Percentiles rank a stretch among this genome's conserved stretches.
Conservation (phyloP, 2,797 vertebrate species). For the Arnoldichthys spilopterus region DNA sequence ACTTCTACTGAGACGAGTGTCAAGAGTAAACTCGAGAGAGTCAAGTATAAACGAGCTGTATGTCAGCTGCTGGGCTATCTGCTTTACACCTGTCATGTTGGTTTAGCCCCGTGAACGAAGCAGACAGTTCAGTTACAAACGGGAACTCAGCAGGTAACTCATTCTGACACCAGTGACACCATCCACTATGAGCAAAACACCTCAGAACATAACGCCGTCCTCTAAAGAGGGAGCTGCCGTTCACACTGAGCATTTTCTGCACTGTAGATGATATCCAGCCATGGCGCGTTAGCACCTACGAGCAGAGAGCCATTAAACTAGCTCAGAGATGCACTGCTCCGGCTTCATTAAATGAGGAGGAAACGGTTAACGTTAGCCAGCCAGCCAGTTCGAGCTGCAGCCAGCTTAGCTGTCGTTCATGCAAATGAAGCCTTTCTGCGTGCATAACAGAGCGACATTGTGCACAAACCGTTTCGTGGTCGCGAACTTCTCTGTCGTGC, state of each 20-base stretch:
- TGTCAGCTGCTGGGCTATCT: no score
- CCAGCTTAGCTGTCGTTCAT: not conserved
- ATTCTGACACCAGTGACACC: not conserved
- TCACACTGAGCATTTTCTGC: not conserved
- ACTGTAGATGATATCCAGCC: not conserved
- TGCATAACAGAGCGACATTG: constrained; percentile 3
- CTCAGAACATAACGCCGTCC: not conserved
- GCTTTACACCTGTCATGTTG: no score
- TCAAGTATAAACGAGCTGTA: no score
- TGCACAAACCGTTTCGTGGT: constrained; percentile 74
- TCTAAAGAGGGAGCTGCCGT: not conserved
- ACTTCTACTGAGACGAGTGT: no score
- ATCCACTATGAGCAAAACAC: not conserved
- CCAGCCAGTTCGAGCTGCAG: not conserved
- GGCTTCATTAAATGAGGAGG: not conserved
- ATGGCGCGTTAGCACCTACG: not conserved
- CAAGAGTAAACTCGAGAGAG: no score
- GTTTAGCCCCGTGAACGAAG: no score
- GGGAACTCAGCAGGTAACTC: no score
- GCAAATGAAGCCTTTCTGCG: not conserved
- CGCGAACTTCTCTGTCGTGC: constrained; percentile 70
- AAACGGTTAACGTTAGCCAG: not conserved
- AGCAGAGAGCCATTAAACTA: no score
- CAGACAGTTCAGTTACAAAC: no score
- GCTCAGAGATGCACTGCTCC: not conserved